Base-by-base conservation (phyloP, 2,797 vertebrate species). In the Neopelma chrysocephalum region DNA sequence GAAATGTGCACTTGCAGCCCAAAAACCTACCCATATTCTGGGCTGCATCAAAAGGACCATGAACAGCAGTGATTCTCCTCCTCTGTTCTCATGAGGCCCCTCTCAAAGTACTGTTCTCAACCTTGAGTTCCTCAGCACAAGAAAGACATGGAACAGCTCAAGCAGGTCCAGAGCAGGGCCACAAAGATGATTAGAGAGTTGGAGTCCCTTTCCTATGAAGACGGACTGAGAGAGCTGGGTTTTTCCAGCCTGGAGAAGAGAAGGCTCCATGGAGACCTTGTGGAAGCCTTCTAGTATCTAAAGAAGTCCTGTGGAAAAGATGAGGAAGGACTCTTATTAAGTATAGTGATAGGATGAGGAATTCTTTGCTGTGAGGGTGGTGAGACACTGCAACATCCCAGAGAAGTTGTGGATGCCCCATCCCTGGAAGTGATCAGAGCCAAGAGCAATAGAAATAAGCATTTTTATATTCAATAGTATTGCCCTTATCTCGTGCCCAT, bases 41-140 rank as follows among this genome's bases (percentile, higher is more conserved):
- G 32, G 11, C 16, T 61, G 12, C 32, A 43, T n/a, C 75, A 56
- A 50, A 68, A 50, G 11, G 9, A 38, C 11, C 10, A 48, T 1
- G 31, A 20, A 21, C 27, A 73, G 27, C 27, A 15, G 15, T 26
- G 23, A 45, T 45, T 13, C 15, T 62, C 21, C 8, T 0, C 0
- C 27, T 51, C 7, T 32, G 6, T 42, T 76, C 23, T 38, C 0
- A 0, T 51, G 25, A 45, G 3, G 1, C 1, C 3, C 2, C 7
- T 68, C 36, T 48, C n/a, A 8, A 29, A 45, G 7, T 38, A 25
- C 9, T 56, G 15, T 45, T 1, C 1, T 50, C 36, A 80, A 14
- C 14, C 40, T 20, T 64, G 11, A 27, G 17, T 15, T 12, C 5
- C 29, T 9, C 29, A 40, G 20, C 26, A 29, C 7, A 32, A 45